Base-by-base conservation (phyloP, 2,113 vertebrate species). In the Forbesichthys papilliferus region DNA sequence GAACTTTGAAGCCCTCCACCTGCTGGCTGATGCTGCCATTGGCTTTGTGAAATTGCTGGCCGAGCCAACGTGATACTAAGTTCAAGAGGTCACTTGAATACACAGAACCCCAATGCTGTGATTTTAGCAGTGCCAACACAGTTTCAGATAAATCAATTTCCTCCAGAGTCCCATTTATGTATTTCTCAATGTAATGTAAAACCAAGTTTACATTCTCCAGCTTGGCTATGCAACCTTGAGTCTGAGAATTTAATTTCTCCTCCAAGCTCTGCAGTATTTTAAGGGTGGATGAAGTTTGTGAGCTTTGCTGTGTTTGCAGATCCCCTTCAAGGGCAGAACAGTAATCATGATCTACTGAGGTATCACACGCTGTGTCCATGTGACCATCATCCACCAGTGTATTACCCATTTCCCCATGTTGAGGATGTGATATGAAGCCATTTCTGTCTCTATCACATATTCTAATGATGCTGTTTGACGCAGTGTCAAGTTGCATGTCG, bases 1-100 rank as follows among this genome's bases (percentile, higher is more conserved):
- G 90, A 67, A 91, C 78, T 83, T 95, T 94, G 67, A 95, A 94
- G 33, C 84, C 84, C 67, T 94, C 94, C 58, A 95, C 92, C 71
- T 83, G 90, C 14, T 89, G 88, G 76, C 93, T 95, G 49, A 95
- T 92, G 67, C 70, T 87, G 59, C 79, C 20, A 76, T 94, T 92
- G 62, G 93, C 93, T 14, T 78, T 73, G 12, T 90, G 81, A 61
- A 94, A 95, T 71, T 90, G 89, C 54, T 86, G 89, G 6, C 94
- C 94, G 5, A 95, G 86, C 94, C 94, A 95, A 0, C 82, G 71
- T 11, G 90, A 90, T 1, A 94, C 27, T 46, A 83, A 77, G 9
- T 78, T 76, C 0, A 93, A 80, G 65, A 94, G 78, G 13, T 65
- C 55, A 68, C 89, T 93, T 52, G 90, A 88, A 81, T 94, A 94